phyloP scores from a whole-genome alignment of 2,888 invertebrate species.

The Danaus chrysippus region DNA sequence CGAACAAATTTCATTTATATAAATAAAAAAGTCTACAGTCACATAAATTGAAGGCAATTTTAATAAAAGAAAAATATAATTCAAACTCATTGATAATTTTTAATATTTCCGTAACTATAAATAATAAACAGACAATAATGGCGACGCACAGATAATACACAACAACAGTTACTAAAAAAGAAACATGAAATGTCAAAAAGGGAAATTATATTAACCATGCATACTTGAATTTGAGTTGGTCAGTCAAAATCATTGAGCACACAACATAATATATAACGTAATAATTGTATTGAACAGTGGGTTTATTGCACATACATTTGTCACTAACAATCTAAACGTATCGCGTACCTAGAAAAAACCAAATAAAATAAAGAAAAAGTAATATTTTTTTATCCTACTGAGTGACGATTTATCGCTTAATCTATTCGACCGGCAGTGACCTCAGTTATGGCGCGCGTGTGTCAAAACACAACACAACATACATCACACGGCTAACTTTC shows the following conservation, averaged over 20 bases:
- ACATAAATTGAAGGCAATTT: too few relatives aligned
- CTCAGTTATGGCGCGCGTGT: constrained; percentile 50
- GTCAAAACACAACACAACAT: constrained; percentile 21
- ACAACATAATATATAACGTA: constrained; percentile 44
- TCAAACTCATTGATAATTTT: too few relatives aligned
- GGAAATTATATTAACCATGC: background rate
- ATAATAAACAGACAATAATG: too few relatives aligned
- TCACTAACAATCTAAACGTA: constrained; percentile 51
- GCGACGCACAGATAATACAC: too few relatives aligned
- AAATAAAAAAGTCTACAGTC: too few relatives aligned
- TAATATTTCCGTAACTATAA: too few relatives aligned
- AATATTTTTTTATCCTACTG: constrained; percentile 25
- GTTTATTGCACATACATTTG: constrained; percentile 71
- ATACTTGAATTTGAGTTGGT: constrained; percentile 64
- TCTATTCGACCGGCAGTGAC: constrained; percentile 62
- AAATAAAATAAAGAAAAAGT: constrained; percentile 35
- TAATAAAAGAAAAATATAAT: too few relatives aligned
- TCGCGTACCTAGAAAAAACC: constrained; percentile 37
- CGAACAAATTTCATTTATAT: too few relatives aligned
- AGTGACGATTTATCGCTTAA: constrained; percentile 45
- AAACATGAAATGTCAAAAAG: too few relatives aligned
- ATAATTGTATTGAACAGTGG: constrained; percentile 59
- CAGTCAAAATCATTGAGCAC: constrained; percentile 77
- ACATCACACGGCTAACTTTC: constrained; percentile 18
- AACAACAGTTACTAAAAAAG: too few relatives aligned